Percentiles rank a stretch among this genome's conserved stretches.
phyloP scores from a whole-genome alignment of 2,888 invertebrate species.

The Bimastos eiseni region DNA sequence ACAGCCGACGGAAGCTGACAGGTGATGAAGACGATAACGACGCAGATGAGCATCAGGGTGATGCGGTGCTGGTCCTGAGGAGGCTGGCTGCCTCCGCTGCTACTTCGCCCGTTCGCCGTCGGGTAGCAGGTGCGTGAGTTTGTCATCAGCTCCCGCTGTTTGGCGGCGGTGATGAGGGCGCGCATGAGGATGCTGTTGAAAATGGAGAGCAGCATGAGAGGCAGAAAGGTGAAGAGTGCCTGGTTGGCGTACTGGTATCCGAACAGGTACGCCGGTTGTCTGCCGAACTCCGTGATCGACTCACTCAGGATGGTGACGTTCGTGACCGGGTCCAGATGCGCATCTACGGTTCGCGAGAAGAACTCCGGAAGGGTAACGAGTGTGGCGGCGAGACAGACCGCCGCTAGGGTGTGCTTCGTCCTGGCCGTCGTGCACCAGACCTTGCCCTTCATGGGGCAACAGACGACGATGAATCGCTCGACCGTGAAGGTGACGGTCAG shows the following conservation, averaged over 20 bases:
- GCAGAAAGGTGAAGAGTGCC: conserved; percentile 69
- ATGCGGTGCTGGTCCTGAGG: conserved; percentile 66
- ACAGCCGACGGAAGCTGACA: conserved; percentile 75
- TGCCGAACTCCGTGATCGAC: conserved; percentile 23
- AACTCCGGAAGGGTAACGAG: conserved; percentile 70
- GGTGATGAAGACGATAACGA: conserved; percentile 75
- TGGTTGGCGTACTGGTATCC: conserved; percentile 40
- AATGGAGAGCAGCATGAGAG: conserved; percentile 71
- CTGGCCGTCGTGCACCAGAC: conserved; percentile 72
- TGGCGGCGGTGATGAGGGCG: conserved; percentile 60
- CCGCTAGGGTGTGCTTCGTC: conserved; percentile 71
- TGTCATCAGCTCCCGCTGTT: conserved; percentile 65
- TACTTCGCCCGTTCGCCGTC: conserved; percentile 33
- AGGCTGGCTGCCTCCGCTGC: conserved; percentile 34
- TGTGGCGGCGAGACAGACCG: conserved; percentile 69
- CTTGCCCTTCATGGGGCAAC: conserved; percentile 75
- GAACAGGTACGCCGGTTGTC: conserved; percentile 14
- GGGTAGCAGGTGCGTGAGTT: conserved; percentile 10
- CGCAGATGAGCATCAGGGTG: conserved; percentile 76
- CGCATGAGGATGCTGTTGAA: conserved; percentile 75
- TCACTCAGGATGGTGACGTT: background rate
- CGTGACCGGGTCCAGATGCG: background rate
- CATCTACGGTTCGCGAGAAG: conserved; percentile 65
- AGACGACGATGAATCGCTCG: conserved; percentile 76
- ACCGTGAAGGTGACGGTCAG: conserved; percentile 76